Base-by-base conservation (phyloP, 2,888 invertebrate genomes). In the Cephonodes hylas region DNA sequence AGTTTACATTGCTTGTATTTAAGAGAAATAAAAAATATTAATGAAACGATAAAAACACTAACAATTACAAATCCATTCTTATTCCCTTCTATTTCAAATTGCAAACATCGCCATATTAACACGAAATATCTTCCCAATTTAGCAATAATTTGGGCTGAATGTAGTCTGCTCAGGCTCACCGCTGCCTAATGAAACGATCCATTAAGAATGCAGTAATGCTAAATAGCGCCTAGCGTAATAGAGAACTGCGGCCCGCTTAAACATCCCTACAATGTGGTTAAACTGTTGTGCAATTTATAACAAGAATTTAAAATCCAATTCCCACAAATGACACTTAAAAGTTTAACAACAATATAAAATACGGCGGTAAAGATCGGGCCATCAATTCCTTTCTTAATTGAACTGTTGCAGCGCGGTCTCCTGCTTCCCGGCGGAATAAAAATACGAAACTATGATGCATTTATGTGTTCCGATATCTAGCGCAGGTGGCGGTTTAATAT, bases 351-450 rank as follows among this genome's bases (percentile, higher is more conserved):
- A 67, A 71, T 71, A 71, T 74, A 76, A 74, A 73, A 76, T 71
- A 67, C 66, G 63, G 70, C 61, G 64, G 67, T 70, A 71, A 71
- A 66, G 70, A 75, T 70, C 64, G 66, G 27, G 66, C 65, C 72
- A 79, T 80, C 72, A 74, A 75, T 80, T 79, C 70, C 62, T 61
- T 63, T 70, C 70, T 74, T 79, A 79, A 81, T 77, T 75, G 74
- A 73, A 74, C 73, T 64, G 70, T 72, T 70, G 27, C 34, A n/a
- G 44, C 10, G 72, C 64, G 66, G 69, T 71, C 61, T 61, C 42
- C 60, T 57, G 60, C n/a, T n/a, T 13, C 59, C 42, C 63, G 57
- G 23, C 44, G 53, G 44, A 62, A 77, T 78, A 77, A 78, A 76
- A 77, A 80, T 73, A 67, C 70, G 61, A 72, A 79, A 70, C 71